Evolutionary conservation across 1,140 invertebrate species (phyloP).

Genomic region (Lasaia peninsularis): DNA sequence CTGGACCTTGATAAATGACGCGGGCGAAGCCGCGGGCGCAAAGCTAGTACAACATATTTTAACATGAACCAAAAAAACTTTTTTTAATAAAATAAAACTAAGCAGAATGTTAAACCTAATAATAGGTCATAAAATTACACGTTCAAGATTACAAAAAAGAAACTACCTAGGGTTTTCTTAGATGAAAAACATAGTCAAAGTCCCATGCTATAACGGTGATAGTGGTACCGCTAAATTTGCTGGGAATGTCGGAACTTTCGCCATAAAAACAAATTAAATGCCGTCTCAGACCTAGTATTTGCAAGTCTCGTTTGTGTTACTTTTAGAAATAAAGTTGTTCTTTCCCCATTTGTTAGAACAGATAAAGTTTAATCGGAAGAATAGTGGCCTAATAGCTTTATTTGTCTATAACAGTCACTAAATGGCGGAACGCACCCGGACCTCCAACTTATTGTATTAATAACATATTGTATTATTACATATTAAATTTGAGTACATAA

Average conservation of each 20-base stretch:
- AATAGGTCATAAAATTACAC: neutral
- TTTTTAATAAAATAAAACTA: no score
- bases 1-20: no score
- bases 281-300: conserved; percentile 43
- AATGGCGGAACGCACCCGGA: no score
- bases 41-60: no score
- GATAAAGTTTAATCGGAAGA: neutral
- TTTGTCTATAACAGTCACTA: conserved; percentile 11
- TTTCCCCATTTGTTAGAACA: conserved; percentile 44
- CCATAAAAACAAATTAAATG: conserved; percentile 67
- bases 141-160: neutral
- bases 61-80: no score
- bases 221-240: conserved; percentile 32
- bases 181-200: conserved; percentile 8
- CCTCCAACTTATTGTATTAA: no score
- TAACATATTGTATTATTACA: no score
- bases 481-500: no score
- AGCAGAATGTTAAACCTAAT: neutral
- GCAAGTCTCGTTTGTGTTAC: conserved; percentile 40
- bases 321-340: conserved; percentile 46
- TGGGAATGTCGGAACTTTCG: conserved; percentile 55
- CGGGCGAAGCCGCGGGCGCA: no score
- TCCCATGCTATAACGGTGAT: conserved; percentile 6
- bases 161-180: neutral
- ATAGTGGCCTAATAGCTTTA: neutral